phyloP scores from a whole-genome alignment of 2,113 vertebrate species.

The Hippolais icterina region DNA sequence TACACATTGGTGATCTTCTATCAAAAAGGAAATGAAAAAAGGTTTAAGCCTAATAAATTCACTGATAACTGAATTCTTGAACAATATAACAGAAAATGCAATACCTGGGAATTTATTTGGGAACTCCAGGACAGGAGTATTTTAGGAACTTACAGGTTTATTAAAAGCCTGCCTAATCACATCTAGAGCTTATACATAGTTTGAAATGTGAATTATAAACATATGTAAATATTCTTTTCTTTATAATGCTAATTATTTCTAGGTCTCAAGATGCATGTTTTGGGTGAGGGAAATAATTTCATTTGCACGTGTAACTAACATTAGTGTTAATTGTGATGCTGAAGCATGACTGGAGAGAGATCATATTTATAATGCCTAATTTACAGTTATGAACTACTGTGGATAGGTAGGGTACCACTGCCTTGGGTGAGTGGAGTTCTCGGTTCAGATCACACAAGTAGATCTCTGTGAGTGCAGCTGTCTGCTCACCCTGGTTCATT shows the following conservation, averaged over 20 bases:
- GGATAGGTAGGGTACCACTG: not conserved
- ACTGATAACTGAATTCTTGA: not conserved
- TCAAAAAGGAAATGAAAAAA: conserved; percentile 28
- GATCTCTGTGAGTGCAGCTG: not conserved
- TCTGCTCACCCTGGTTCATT: not conserved
- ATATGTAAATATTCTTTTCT: not conserved
- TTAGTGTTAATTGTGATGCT: not conserved
- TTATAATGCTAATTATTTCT: not conserved
- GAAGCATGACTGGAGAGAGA: not conserved
- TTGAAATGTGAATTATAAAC: not conserved
- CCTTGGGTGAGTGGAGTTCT: not conserved
- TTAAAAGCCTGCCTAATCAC: not conserved
- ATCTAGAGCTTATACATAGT: not conserved
- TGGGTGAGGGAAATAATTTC: not conserved
- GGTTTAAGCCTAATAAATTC: not conserved
- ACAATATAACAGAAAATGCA: not conserved
- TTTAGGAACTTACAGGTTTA: not conserved
- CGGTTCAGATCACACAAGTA: not conserved
- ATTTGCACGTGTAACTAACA: not conserved
- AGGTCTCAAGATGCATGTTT: not conserved
- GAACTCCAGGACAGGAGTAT: not conserved
- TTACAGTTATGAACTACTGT: not conserved
- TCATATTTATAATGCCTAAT: not conserved
- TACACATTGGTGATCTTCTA: conserved; percentile 98
- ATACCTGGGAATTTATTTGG: not conserved